phyloP scores from a whole-genome alignment of 2,888 invertebrate species.

The Scaeva pyrastri region DNA sequence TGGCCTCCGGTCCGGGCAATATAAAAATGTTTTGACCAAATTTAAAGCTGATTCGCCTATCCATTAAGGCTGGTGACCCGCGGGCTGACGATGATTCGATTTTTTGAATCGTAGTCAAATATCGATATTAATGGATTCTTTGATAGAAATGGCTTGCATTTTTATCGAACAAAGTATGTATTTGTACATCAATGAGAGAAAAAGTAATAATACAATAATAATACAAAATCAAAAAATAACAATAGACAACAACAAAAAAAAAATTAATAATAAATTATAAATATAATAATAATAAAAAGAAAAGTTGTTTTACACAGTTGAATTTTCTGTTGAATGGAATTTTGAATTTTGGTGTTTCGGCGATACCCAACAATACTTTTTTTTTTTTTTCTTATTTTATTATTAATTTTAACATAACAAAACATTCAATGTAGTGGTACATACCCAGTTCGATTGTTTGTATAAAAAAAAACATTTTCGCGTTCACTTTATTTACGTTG shows the following conservation, averaged over 20 bases:
- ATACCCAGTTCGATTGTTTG: constrained; percentile 68
- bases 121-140: background rate
- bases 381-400: constrained; percentile 29
- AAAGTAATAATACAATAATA: constrained; percentile 31
- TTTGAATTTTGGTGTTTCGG: constrained; percentile 67
- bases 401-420: constrained; percentile 60
- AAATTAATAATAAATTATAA: constrained; percentile 26
- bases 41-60: no score
- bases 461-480: constrained; percentile 23
- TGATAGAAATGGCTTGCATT: constrained; percentile 8
- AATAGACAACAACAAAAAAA: constrained; percentile 34
- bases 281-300: constrained; percentile 31
- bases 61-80: no score
- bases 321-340: constrained; percentile 49
- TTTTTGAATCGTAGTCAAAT: background rate
- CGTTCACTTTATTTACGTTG: constrained; percentile 19
- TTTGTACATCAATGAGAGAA: constrained; percentile 62
- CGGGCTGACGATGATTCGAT: no score
- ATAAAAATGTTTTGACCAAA: no score
- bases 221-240: constrained; percentile 31
- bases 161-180: constrained; percentile 72
- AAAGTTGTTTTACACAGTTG: constrained; percentile 43
- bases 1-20: no score
- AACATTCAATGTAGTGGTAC: constrained; percentile 73
- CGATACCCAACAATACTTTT: constrained; percentile 31